Conservation (phyloP, 2,113 vertebrate genomes). For the Archilochus colubris region DNA sequence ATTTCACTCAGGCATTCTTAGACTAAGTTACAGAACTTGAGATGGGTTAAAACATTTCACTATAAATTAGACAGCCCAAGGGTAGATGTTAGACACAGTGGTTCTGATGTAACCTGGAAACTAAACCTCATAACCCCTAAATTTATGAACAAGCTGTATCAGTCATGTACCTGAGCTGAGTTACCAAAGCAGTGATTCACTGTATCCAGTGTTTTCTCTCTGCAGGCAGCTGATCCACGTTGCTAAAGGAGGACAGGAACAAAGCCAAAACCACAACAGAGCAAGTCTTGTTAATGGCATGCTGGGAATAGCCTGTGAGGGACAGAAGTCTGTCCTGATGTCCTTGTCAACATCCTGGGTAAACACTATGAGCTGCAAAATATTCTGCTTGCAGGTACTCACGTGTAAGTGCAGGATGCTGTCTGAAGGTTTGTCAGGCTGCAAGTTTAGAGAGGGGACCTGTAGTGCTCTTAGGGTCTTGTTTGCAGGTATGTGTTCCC, state of each 20-base stretch:
- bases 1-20: neutral
- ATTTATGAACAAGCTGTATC: neutral
- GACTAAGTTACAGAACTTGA: neutral
- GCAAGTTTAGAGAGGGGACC: rapidly evolving
- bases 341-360: neutral
- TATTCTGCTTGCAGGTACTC: neutral
- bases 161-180: neutral
- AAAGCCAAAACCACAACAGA: neutral
- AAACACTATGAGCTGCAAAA: neutral
- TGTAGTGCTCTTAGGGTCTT: neutral
- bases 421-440: rapidly evolving
- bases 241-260: neutral
- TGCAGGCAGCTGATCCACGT: neutral
- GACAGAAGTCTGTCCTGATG: neutral
- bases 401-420: neutral
- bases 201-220: neutral
- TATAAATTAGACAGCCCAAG: neutral
- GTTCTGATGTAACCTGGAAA: neutral
- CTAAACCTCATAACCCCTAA: neutral
- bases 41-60: neutral
- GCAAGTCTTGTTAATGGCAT: neutral
- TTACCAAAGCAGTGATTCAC: neutral
- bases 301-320: neutral
- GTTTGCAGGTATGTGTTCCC: neutral
- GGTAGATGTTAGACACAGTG: neutral